These are phyloP conservation scores for Lepus americanus DNA, from an alignment of 2,113 vertebrate species.

Conservation along the genomic window DNA sequence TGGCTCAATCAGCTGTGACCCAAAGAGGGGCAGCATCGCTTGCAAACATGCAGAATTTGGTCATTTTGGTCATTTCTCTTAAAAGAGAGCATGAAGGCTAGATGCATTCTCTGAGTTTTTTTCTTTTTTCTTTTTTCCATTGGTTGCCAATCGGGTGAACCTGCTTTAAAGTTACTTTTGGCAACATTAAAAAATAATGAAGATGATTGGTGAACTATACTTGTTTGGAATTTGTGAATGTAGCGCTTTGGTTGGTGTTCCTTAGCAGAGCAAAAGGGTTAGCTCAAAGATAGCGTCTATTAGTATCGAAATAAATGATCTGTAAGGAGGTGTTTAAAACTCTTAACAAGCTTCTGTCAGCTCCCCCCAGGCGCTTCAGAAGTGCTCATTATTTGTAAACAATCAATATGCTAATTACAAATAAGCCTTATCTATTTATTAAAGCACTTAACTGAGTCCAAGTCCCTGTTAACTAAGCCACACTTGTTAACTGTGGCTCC, in stretches of 20 bases:
- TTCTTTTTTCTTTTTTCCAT: background rate
- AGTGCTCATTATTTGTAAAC: conserved; percentile 58
- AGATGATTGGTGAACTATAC: background rate
- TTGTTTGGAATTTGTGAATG: background rate
- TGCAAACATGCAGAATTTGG: background rate
- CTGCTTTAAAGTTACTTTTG: background rate
- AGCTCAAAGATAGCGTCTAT: background rate
- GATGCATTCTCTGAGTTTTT: background rate
- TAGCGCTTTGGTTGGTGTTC: background rate
- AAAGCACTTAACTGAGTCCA: conserved; percentile 55
- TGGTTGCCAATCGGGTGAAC: background rate
- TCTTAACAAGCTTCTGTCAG: background rate
- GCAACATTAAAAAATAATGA: background rate
- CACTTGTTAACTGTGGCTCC: conserved; percentile 21
- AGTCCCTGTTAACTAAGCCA: conserved; percentile 51
- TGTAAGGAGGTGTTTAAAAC: conserved; percentile 45
- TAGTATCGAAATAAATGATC: conserved; percentile 58
- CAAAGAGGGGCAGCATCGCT: background rate
- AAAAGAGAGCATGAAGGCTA: background rate
- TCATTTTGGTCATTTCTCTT: background rate
- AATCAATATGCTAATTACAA: conserved; percentile 74
- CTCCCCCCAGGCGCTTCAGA: conserved; percentile 29
- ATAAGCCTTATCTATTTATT: conserved; percentile 61
- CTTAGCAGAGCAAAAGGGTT: background rate
- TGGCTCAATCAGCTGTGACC: background rate